Percentiles rank a stretch among this genome's conserved stretches.
phyloP scores from a whole-genome alignment of 2,888 invertebrate species.

The Adelphocoris suturalis region DNA sequence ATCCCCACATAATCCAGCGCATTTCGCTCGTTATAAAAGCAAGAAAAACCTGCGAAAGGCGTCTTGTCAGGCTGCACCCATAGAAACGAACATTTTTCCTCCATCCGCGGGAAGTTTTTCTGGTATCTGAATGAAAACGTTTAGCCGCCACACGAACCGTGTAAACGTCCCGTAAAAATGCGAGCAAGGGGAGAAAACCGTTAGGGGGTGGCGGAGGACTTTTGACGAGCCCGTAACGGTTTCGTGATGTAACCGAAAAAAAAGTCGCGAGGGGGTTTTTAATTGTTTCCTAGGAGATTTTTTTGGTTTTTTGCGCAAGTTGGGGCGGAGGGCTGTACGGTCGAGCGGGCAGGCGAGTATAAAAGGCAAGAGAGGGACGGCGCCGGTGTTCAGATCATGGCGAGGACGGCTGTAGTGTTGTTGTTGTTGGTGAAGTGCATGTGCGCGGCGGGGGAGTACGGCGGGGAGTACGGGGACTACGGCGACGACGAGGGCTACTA shows the following conservation, averaged over 20 bases:
- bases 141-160: conserved; percentile 18
- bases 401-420: conserved; percentile 14
- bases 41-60: not conserved
- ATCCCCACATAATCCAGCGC: too few relatives aligned
- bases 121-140: not conserved
- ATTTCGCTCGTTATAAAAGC: not conserved
- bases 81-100: not conserved
- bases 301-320: conserved; percentile 49
- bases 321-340: conserved; percentile 1
- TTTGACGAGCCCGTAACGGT: conserved; percentile 19
- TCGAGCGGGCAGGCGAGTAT: conserved; percentile 30
- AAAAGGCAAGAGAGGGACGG: conserved; percentile 8
- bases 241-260: conserved; percentile 43
- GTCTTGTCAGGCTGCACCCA: not conserved
- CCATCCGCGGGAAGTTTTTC: not conserved
- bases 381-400: conserved; percentile 56
- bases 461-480: conserved; percentile 54
- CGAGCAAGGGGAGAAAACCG: conserved; percentile 1
- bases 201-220: not conserved
- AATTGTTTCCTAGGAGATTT: conserved; percentile 48
- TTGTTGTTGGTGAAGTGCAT: conserved; percentile 68
- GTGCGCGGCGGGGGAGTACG: conserved; percentile 54
- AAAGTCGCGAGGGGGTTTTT: conserved; percentile 17
- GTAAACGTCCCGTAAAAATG: not conserved
- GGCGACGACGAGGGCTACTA: conserved; percentile 67